A percentile compares a stretch with the other conserved stretches of the same genome.
phyloP scores from a whole-genome alignment of 2,888 invertebrate species.

The Agonopterix heracliana region DNA sequence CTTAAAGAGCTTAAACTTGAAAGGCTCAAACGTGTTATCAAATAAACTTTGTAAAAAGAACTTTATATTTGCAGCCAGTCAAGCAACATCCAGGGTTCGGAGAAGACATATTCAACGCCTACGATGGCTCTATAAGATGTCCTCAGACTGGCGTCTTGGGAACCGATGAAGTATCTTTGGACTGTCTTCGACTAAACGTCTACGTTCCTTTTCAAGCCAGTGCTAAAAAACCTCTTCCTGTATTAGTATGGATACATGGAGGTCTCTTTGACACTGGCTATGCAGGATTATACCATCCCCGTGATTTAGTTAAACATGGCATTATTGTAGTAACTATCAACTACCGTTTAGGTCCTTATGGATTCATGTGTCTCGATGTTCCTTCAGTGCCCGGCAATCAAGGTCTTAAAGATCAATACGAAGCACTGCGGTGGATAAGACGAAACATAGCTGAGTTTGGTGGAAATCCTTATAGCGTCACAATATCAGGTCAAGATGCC shows the following conservation, averaged over 20 bases:
- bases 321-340: constrained; percentile 59
- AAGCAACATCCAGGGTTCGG: constrained; percentile 37
- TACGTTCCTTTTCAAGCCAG: constrained; percentile 54
- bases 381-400: constrained; percentile 60
- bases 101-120: constrained; percentile 49
- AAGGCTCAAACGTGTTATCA: not conserved
- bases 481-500: constrained; percentile 57
- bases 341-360: constrained; percentile 63
- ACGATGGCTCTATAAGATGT: constrained; percentile 47
- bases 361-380: constrained; percentile 59
- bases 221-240: constrained; percentile 49
- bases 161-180: constrained; percentile 45
- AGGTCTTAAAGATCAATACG: constrained; percentile 60
- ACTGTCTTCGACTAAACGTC: constrained; percentile 81
- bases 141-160: constrained; percentile 38
- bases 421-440: constrained; percentile 57
- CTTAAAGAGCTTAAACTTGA: not conserved
- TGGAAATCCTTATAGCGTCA: constrained; percentile 62
- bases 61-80: constrained; percentile 39
- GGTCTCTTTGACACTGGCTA: constrained; percentile 48
- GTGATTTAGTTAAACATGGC: constrained; percentile 47
- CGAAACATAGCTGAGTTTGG: constrained; percentile 58
- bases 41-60: not conserved
- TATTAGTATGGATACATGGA: constrained; percentile 63
- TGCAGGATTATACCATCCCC: constrained; percentile 40